Conservation (phyloP, 2,113 vertebrate species). For the Oryzias woworae region DNA sequence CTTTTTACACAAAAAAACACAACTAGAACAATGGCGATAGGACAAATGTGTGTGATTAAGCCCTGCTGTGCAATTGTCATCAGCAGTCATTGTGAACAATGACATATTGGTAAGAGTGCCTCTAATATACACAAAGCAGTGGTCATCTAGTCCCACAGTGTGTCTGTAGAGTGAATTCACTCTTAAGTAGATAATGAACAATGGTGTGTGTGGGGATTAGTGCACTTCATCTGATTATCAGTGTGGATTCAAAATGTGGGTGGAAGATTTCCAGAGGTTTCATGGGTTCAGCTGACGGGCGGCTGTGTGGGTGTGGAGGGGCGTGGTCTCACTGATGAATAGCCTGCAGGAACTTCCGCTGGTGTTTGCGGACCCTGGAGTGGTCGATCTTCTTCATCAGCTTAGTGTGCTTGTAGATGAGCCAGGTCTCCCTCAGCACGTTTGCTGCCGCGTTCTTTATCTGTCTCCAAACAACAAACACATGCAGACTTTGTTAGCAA, state of each 20-base stretch:
- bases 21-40: slow-evolving; percentile 1
- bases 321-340: slow-evolving; percentile 92
- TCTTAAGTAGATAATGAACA: slow-evolving; percentile 55
- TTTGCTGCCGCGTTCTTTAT: slow-evolving; percentile 98
- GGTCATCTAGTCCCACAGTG: slow-evolving; percentile 43
- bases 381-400: slow-evolving; percentile 97
- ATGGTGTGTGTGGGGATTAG: slow-evolving; percentile 39
- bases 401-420: slow-evolving; percentile 99
- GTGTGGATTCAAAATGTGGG: slow-evolving; percentile 59
- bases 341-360: slow-evolving; percentile 97
- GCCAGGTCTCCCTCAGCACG: slow-evolving; percentile 95
- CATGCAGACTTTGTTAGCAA: slow-evolving; percentile 56
- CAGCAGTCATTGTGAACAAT: slow-evolving; percentile 13
- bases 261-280: slow-evolving; percentile 54
- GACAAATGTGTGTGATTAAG: not conserved
- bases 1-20: not conserved
- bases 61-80: slow-evolving; percentile 8
- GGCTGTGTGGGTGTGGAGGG: slow-evolving; percentile 10
- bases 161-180: slow-evolving; percentile 41
- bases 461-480: slow-evolving; percentile 70
- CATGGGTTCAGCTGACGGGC: slow-evolving; percentile 24
- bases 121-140: slow-evolving; percentile 26
- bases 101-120: slow-evolving; percentile 23
- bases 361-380: slow-evolving; percentile 94
- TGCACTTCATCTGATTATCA: slow-evolving; percentile 59